phyloP scores from a whole-genome alignment of 2,888 invertebrate genomes.

The Hirudinaria manillensis region DNA sequence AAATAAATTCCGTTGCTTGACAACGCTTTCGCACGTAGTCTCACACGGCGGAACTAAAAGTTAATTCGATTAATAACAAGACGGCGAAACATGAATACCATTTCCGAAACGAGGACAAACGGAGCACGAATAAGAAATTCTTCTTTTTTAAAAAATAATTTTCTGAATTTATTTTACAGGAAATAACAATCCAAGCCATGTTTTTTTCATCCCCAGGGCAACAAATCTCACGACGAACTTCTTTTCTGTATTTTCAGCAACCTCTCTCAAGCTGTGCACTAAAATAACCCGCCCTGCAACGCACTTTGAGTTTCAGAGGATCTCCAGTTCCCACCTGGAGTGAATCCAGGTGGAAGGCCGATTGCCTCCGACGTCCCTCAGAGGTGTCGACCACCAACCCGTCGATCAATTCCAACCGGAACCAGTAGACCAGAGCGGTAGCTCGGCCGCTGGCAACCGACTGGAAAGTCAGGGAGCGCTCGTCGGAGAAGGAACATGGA shows the following conservation, averaged over 20 bases:
- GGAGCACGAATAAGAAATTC: too few species aligned
- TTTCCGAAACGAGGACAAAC: too few species aligned
- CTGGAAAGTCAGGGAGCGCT: constrained; percentile 30
- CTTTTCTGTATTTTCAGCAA: background rate
- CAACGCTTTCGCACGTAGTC: too few species aligned
- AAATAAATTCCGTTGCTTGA: too few species aligned
- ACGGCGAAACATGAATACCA: too few species aligned
- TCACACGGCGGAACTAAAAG: too few species aligned
- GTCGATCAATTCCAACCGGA: constrained; percentile 43
- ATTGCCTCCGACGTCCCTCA: constrained; percentile 45
- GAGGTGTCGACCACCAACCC: constrained; percentile 41
- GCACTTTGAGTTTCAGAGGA: constrained; percentile 5
- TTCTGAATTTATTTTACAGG: background rate
- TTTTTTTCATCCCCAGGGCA: background rate
- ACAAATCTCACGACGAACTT: background rate
- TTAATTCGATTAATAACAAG: too few species aligned
- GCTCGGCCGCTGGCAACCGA: constrained; percentile 41
- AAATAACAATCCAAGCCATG: background rate
- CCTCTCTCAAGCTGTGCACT: background rate
- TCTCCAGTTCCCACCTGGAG: background rate
- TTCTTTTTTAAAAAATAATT: background rate
- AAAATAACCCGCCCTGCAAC: background rate
- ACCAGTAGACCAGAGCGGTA: constrained; percentile 48
- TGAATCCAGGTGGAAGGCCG: constrained; percentile 41
- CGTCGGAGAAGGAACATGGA: background rate